A percentile compares a stretch with the other conserved stretches of the same genome.
Conservation (phyloP, 2,888 invertebrate species). For the Polydesmus complanatus region DNA sequence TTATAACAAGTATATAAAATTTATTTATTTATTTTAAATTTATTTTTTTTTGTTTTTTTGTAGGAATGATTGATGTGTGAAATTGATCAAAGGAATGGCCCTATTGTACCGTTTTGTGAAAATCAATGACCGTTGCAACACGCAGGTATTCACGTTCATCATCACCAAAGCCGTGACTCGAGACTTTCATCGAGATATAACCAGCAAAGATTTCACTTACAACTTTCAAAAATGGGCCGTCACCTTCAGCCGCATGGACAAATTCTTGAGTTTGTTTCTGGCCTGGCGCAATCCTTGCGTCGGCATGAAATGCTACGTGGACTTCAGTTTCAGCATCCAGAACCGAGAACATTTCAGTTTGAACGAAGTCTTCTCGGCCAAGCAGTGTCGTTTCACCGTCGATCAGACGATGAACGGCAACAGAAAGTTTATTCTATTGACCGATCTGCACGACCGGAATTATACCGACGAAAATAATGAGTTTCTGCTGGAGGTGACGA, state of each 20-base stretch:
- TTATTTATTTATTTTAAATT: too few species aligned
- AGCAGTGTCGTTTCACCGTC: slow-evolving; percentile 44
- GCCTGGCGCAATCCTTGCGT: slow-evolving; percentile 62
- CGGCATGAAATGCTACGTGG: slow-evolving; percentile 60
- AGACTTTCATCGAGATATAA: slow-evolving; percentile 63
- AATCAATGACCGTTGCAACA: slow-evolving; percentile 65
- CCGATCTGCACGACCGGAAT: slow-evolving; percentile 52
- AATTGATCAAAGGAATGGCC: slow-evolving; percentile 49
- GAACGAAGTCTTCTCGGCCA: slow-evolving; percentile 64
- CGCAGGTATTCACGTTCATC: slow-evolving; percentile 69
- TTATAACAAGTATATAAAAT: too few species aligned
- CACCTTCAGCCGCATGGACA: slow-evolving; percentile 59
- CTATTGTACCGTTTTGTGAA: slow-evolving; percentile 66
- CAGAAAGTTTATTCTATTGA: slow-evolving; percentile 54
- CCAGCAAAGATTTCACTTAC: slow-evolving; percentile 66
- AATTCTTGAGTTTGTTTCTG: slow-evolving; percentile 60
- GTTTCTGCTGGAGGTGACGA: slow-evolving; percentile 58
- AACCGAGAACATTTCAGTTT: slow-evolving; percentile 69
- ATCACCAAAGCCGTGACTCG: slow-evolving; percentile 61
- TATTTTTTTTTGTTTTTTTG: too few species aligned
- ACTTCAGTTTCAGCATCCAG: slow-evolving; percentile 63
- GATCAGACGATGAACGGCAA: slow-evolving; percentile 50
- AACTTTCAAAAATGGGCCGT: slow-evolving; percentile 71
- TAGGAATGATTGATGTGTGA: too few species aligned
- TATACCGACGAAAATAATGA: slow-evolving; percentile 68